Evolutionary conservation across 2,797 vertebrate genomes (phyloP).

Genomic region (Mallotus villosus): DNA sequence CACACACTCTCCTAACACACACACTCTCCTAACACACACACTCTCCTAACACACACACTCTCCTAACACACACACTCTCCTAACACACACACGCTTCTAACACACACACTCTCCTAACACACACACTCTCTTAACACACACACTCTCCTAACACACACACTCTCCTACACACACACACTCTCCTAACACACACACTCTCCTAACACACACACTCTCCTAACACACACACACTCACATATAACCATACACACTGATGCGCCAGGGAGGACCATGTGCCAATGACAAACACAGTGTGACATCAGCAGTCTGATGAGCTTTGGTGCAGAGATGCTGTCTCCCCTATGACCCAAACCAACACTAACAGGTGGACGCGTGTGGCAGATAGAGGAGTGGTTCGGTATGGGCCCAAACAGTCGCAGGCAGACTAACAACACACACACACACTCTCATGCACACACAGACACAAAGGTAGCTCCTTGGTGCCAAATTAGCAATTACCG

Average conservation of each 20-base stretch:
- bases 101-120: constrained; percentile 34
- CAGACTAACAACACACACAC: neutral
- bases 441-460: constrained; percentile 5
- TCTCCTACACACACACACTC: too few species aligned
- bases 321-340: constrained; percentile 44
- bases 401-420: neutral
- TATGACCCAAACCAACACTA: constrained; percentile 43
- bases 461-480: constrained; percentile 42
- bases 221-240: constrained; percentile 21
- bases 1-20: constrained; percentile 29
- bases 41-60: neutral
- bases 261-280: constrained; percentile 46
- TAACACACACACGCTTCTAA: too few species aligned
- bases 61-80: constrained; percentile 49
- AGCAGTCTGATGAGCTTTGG: constrained; percentile 44
- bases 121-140: too few species aligned
- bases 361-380: constrained; percentile 38
- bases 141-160: too few species aligned
- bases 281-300: constrained; percentile 53
- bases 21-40: too few species aligned
- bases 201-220: constrained; percentile 43
- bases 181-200: constrained; percentile 18
- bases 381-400: constrained; percentile 34
- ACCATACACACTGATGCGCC: constrained; percentile 39
- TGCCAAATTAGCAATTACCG: constrained; percentile 69